phyloP scores from a whole-genome alignment of 2,113 vertebrate species.

The Mastomys natalensis region DNA sequence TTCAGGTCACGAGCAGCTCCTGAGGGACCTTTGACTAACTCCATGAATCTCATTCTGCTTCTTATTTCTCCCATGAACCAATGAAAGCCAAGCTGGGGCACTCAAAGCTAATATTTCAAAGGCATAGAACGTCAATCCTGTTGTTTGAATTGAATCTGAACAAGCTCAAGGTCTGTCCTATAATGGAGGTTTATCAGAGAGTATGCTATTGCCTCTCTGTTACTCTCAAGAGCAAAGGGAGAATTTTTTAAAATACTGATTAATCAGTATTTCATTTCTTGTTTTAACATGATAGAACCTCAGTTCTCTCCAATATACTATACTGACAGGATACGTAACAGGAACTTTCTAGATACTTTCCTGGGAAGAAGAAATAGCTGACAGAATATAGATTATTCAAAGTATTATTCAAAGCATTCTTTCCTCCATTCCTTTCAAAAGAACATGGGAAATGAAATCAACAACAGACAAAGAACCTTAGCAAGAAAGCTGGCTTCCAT shows the following conservation, averaged over 20 bases:
- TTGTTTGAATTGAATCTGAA: constrained; percentile 74
- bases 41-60: background rate
- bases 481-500: constrained; percentile 73
- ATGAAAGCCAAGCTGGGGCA: constrained; percentile 55
- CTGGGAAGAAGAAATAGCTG: constrained; percentile 80
- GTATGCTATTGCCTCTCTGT: constrained; percentile 80
- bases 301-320: constrained; percentile 83
- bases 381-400: constrained; percentile 85
- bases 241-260: constrained; percentile 75
- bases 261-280: constrained; percentile 87
- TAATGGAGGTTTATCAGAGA: constrained; percentile 82
- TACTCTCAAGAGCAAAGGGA: constrained; percentile 80
- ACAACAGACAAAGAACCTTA: constrained; percentile 68
- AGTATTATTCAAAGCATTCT: constrained; percentile 80
- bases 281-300: constrained; percentile 85
- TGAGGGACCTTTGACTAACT: background rate
- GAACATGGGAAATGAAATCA: constrained; percentile 69
- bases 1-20: background rate
- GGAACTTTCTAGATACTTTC: constrained; percentile 82
- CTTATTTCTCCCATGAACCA: constrained; percentile 1
- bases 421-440: constrained; percentile 59
- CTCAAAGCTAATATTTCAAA: constrained; percentile 74
- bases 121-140: constrained; percentile 32
- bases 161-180: constrained; percentile 74
- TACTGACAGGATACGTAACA: constrained; percentile 83